These are phyloP conservation scores for Gallinago paraguaiae DNA, from an alignment of 2,113 vertebrate genomes.

Conservation along the genomic window DNA sequence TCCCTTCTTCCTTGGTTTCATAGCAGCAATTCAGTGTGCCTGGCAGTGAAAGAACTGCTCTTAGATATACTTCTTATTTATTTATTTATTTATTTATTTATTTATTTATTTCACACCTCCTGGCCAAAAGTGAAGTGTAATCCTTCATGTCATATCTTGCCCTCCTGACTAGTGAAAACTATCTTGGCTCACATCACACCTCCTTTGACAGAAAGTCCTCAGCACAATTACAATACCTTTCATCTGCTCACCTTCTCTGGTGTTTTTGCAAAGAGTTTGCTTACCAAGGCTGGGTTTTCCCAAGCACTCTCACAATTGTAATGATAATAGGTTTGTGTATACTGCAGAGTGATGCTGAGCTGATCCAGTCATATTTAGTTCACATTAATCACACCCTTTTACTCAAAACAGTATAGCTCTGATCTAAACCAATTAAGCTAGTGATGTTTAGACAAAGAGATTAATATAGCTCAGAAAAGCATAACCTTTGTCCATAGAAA, in stretches of 20 bases:
- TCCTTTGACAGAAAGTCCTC: not conserved
- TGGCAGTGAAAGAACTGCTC: not conserved
- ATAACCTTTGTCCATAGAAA: constrained; percentile 66
- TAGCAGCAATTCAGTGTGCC: not conserved
- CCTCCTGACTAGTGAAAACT: not conserved
- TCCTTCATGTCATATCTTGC: not conserved
- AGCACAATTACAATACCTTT: not conserved
- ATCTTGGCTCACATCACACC: not conserved
- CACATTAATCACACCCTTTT: constrained; percentile 73
- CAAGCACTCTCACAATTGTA: not conserved
- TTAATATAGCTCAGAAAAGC: constrained; percentile 68
- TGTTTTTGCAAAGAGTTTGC: not conserved
- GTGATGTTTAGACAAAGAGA: constrained; percentile 74
- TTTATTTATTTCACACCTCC: not conserved
- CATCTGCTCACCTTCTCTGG: not conserved
- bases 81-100: not conserved
- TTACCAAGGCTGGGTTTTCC: not conserved
- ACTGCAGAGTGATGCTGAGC: constrained; percentile 27
- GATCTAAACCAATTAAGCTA: constrained; percentile 73
- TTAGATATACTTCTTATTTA: not conserved
- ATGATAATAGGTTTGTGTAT: constrained; percentile 54
- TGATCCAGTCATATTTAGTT: constrained; percentile 58
- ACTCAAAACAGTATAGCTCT: constrained; percentile 69
- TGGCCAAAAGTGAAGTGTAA: not conserved
- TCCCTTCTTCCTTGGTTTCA: not conserved